A percentile compares a stretch with the other conserved stretches of the same genome.
Conservation (phyloP, 2,888 invertebrate genomes). For the Plagodis pulveraria region DNA sequence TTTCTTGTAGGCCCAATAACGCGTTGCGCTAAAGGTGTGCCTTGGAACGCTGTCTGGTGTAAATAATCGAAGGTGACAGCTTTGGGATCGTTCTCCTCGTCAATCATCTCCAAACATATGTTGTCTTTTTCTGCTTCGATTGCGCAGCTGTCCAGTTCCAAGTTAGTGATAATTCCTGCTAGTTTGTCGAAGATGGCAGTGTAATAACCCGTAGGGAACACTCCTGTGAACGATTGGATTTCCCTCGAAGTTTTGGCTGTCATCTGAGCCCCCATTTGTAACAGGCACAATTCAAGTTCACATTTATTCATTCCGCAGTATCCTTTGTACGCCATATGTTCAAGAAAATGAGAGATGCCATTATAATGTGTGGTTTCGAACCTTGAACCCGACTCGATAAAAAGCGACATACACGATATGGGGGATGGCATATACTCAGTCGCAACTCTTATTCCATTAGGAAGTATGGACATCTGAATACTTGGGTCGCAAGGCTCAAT, state of each 20-base stretch:
- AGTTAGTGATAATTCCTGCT: conserved; percentile 49
- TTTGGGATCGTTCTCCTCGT: conserved; percentile 64
- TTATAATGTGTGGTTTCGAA: conserved; percentile 59
- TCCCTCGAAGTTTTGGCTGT: conserved; percentile 59
- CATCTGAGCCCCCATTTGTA: conserved; percentile 47
- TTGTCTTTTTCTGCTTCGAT: conserved; percentile 54
- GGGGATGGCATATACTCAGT: conserved; percentile 52
- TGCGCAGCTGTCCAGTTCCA: conserved; percentile 48
- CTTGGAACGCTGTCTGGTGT: conserved; percentile 78
- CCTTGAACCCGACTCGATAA: conserved; percentile 61
- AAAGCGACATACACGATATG: conserved; percentile 55
- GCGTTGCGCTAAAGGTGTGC: conserved; percentile 66
- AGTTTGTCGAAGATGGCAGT: conserved; percentile 44
- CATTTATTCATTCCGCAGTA: conserved; percentile 40
- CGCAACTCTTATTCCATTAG: conserved; percentile 63
- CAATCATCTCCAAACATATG: conserved; percentile 53
- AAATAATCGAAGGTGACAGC: conserved; percentile 73
- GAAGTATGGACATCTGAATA: conserved; percentile 41
- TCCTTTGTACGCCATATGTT: conserved; percentile 68
- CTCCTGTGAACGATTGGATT: conserved; percentile 56
- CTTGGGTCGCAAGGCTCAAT: conserved; percentile 22
- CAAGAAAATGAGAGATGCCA: conserved; percentile 69
- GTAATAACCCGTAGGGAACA: conserved; percentile 39
- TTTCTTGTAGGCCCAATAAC: conserved; percentile 89
- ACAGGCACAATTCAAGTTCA: conserved; percentile 43